Conservation (phyloP, 2,113 vertebrate genomes). For the Lipophrys pholis region DNA sequence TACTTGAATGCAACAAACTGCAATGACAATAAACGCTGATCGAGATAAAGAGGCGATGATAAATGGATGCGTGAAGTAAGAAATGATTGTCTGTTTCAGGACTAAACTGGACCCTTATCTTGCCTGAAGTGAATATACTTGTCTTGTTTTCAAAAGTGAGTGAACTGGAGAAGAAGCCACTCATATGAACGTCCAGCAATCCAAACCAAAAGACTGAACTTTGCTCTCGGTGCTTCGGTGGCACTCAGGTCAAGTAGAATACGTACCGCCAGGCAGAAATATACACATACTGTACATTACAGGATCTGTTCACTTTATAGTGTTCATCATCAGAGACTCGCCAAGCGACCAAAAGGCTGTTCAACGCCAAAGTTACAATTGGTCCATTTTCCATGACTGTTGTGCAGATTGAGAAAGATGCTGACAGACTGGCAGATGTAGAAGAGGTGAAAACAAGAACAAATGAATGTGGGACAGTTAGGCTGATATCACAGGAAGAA, state of each 20-base stretch:
- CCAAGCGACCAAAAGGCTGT: constrained; percentile 12
- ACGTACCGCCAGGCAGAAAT: background rate
- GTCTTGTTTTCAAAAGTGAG: too few relatives aligned
- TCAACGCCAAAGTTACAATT: background rate
- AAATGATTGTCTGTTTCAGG: too few relatives aligned
- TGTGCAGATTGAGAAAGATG: background rate
- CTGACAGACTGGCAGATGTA: background rate
- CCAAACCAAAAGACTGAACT: too few relatives aligned
- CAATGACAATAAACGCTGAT: background rate
- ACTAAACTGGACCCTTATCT: too few relatives aligned
- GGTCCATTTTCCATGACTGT: background rate
- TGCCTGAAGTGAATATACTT: too few relatives aligned
- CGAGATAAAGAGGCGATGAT: too few relatives aligned
- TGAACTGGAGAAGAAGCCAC: too few relatives aligned
- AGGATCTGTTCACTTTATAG: background rate
- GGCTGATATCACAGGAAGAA: constrained; percentile 11
- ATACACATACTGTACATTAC: background rate
- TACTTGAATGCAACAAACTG: background rate
- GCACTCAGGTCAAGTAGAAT: constrained; percentile 2
- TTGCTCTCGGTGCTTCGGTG: too few relatives aligned
- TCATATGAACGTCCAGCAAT: too few relatives aligned
- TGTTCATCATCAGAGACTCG: constrained; percentile 28
- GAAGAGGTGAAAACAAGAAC: background rate
- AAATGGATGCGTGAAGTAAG: too few relatives aligned
- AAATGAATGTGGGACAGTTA: constrained; percentile 2